A percentile compares a stretch with the other conserved stretches of the same genome.
These are phyloP conservation scores for Spongia lamella DNA, from an alignment of 37 sponge, comb jelly and placozoan species.

Conservation along the genomic window DNA sequence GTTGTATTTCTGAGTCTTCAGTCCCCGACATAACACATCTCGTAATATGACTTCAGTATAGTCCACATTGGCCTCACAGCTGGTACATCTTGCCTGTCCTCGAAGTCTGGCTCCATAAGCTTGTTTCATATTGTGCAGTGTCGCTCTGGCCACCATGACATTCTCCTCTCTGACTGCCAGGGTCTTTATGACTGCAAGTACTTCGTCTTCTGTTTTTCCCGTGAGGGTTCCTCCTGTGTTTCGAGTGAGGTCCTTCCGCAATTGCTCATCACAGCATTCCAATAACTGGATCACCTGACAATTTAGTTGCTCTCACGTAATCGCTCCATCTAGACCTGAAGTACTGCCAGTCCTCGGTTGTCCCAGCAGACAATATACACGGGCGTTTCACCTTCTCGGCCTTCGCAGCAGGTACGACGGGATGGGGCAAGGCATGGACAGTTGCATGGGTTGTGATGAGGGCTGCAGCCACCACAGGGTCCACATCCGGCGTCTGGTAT, in stretches of 20 bases:
- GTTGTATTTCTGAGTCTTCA: constrained; percentile 34
- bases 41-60: too few relatives aligned
- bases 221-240: constrained; percentile 38
- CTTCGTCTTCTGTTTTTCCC: too few relatives aligned
- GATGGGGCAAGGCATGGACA: too few relatives aligned
- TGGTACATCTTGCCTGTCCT: constrained; percentile 32
- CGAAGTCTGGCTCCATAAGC: constrained; percentile 31
- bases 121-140: constrained; percentile 43
- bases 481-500: too few relatives aligned
- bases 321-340: too few relatives aligned
- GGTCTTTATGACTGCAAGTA: too few relatives aligned
- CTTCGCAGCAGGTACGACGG: constrained; percentile 20
- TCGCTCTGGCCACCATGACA: too few relatives aligned
- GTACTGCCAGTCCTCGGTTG: too few relatives aligned
- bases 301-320: too few relatives aligned
- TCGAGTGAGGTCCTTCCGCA: constrained; percentile 47
- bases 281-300: constrained; percentile 31
- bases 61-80: constrained; percentile 33
- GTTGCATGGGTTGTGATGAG: too few relatives aligned
- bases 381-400: constrained; percentile 35
- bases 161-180: too few relatives aligned
- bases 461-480: too few relatives aligned
- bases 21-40: constrained; percentile 35
- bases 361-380: constrained; percentile 31
- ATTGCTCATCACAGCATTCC: constrained; percentile 42